phyloP scores from a whole-genome alignment of 2,888 invertebrate genomes.

The Cordilura impudica region DNA sequence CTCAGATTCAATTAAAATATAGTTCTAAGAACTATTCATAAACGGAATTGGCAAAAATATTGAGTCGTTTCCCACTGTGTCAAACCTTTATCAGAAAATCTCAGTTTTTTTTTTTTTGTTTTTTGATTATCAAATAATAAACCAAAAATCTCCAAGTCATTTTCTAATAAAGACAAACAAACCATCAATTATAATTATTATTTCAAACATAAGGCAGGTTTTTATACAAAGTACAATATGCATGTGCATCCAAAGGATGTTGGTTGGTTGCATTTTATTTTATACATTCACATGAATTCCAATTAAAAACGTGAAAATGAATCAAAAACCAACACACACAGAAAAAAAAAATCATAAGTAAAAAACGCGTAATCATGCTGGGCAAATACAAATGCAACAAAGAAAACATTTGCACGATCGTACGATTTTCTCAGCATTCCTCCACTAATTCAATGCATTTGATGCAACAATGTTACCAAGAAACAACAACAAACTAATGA shows the following conservation, averaged over 20 bases:
- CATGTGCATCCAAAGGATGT: slow-evolving; percentile 10
- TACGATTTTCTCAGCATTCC: slow-evolving; percentile 44
- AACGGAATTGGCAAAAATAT: too few relatives aligned
- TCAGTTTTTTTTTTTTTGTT: neutral
- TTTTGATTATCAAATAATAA: neutral
- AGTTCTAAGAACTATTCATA: too few relatives aligned
- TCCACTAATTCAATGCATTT: slow-evolving; percentile 35
- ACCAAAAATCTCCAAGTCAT: slow-evolving; percentile 48
- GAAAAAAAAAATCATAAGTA: slow-evolving; percentile 21
- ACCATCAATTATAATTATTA: slow-evolving; percentile 60
- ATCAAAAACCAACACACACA: slow-evolving; percentile 44
- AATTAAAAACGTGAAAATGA: slow-evolving; percentile 59
- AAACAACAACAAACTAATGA: slow-evolving; percentile 13
- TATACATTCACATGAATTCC: slow-evolving; percentile 30
- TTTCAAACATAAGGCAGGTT: slow-evolving; percentile 40
- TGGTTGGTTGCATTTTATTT: neutral
- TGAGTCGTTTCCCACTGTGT: neutral
- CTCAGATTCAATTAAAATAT: too few relatives aligned
- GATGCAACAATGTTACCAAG: slow-evolving; percentile 43
- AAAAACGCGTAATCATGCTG: slow-evolving; percentile 59
- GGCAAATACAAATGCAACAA: slow-evolving; percentile 9
- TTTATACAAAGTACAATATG: neutral
- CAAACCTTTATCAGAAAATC: neutral
- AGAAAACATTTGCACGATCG: slow-evolving; percentile 53
- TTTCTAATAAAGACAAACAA: slow-evolving; percentile 62